These are phyloP conservation scores for Myiagra hebetior DNA, from an alignment of 2,113 vertebrate genomes.

Conservation along the genomic window DNA sequence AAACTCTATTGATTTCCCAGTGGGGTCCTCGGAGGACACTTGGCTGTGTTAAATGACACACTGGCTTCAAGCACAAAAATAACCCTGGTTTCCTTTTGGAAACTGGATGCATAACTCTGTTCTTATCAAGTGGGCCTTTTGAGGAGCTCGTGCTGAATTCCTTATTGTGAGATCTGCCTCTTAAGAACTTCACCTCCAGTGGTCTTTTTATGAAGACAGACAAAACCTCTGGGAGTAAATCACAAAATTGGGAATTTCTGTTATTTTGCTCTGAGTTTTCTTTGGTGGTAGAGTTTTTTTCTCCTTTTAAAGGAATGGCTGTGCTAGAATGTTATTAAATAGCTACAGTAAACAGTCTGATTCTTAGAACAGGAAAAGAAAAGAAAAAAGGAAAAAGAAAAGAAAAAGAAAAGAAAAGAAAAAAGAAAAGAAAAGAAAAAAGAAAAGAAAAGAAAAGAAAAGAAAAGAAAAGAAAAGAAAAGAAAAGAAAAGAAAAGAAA, in stretches of 20 bases:
- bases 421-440: too few relatives aligned
- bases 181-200: not conserved
- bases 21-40: conserved; percentile 75
- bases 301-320: not conserved
- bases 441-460: too few relatives aligned
- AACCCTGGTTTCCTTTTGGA: conserved; percentile 20
- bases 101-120: not conserved
- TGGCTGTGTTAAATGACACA: conserved; percentile 42
- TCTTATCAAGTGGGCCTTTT: conserved; percentile 29
- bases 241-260: not conserved
- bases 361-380: not conserved
- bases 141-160: not conserved
- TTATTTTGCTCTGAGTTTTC: not conserved
- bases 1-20: conserved; percentile 75
- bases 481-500: too few relatives aligned
- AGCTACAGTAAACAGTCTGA: not conserved
- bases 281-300: not conserved
- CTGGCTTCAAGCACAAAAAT: conserved; percentile 42
- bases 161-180: not conserved
- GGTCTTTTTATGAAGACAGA: not conserved
- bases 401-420: too few relatives aligned
- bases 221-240: not conserved
- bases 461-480: too few relatives aligned
- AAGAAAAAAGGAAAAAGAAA: not conserved
- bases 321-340: not conserved